Percentiles rank a stretch among this genome's conserved stretches.
These are phyloP conservation scores for Phalacrocorax brasilianus DNA, from an alignment of 2,113 vertebrate species.

Conservation along the genomic window DNA sequence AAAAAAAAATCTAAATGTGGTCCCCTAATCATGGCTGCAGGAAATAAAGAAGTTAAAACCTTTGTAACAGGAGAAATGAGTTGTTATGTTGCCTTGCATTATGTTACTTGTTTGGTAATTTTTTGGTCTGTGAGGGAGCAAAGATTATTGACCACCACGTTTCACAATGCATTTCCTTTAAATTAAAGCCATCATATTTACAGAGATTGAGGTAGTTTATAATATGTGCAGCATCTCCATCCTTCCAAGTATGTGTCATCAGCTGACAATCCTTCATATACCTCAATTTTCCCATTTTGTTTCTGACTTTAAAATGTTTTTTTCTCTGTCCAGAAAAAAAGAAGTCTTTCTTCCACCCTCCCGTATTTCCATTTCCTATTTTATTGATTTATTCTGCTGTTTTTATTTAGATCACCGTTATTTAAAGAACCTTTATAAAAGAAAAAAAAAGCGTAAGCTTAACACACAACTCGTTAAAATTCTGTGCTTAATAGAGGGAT, in stretches of 20 bases:
- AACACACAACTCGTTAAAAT: background rate
- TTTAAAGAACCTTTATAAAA: background rate
- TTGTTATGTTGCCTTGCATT: background rate
- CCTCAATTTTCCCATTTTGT: background rate
- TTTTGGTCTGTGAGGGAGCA: background rate
- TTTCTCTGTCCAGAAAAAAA: background rate
- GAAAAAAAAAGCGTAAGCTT: background rate
- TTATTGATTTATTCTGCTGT: background rate
- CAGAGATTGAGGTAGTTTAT: background rate
- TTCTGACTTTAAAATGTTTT: background rate
- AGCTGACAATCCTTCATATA: background rate
- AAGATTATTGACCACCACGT: background rate
- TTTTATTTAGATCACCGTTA: background rate
- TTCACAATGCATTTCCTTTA: background rate
- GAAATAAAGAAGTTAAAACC: background rate
- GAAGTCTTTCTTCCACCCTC: background rate
- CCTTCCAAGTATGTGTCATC: background rate
- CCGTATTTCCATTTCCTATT: background rate
- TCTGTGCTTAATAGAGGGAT: background rate
- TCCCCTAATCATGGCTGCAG: too few species aligned
- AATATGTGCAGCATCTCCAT: background rate
- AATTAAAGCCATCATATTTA: constrained; percentile 16
- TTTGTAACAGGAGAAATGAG: background rate
- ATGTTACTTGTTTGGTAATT: background rate
- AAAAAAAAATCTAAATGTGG: too few species aligned